These are phyloP conservation scores for Venustoraphidia nigricollis DNA, from an alignment of 2,888 invertebrate species.

Conservation along the genomic window DNA sequence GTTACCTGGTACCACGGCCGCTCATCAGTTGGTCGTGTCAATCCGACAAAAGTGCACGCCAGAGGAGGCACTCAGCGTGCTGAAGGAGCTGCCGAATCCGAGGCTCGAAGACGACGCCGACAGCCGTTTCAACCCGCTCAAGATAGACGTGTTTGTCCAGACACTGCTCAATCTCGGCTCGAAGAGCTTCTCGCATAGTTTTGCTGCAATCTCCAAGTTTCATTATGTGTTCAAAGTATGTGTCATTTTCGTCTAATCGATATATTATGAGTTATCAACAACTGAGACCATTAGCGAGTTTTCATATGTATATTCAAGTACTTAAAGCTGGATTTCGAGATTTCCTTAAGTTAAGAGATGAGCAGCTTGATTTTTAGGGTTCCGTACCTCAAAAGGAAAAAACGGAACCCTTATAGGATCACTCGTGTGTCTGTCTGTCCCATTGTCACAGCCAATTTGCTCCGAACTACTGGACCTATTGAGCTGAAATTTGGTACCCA, in stretches of 20 bases:
- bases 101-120: slow-evolving; percentile 58
- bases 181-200: slow-evolving; percentile 96
- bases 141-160: slow-evolving; percentile 96
- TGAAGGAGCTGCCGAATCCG: slow-evolving; percentile 76
- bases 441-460: too few relatives aligned
- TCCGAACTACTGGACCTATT: too few relatives aligned
- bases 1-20: slow-evolving; percentile 65
- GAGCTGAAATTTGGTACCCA: too few relatives aligned
- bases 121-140: slow-evolving; percentile 73
- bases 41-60: slow-evolving; percentile 81
- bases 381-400: too few relatives aligned
- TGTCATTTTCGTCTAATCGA: slow-evolving; percentile 4
- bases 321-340: too few relatives aligned
- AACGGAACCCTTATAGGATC: too few relatives aligned
- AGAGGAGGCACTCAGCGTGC: slow-evolving; percentile 74
- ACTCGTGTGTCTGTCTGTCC: too few relatives aligned
- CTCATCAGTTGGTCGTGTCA: slow-evolving; percentile 73
- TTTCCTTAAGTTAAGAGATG: too few relatives aligned
- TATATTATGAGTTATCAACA: too few relatives aligned
- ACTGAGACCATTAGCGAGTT: too few relatives aligned
- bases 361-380: too few relatives aligned
- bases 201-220: slow-evolving; percentile 96
- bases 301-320: too few relatives aligned
- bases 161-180: slow-evolving; percentile 84
- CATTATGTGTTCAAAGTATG: slow-evolving; percentile 76